These are phyloP conservation scores for Lordiphosa stackelbergi DNA, from an alignment of 1,140 invertebrate genomes.

Conservation along the genomic window DNA sequence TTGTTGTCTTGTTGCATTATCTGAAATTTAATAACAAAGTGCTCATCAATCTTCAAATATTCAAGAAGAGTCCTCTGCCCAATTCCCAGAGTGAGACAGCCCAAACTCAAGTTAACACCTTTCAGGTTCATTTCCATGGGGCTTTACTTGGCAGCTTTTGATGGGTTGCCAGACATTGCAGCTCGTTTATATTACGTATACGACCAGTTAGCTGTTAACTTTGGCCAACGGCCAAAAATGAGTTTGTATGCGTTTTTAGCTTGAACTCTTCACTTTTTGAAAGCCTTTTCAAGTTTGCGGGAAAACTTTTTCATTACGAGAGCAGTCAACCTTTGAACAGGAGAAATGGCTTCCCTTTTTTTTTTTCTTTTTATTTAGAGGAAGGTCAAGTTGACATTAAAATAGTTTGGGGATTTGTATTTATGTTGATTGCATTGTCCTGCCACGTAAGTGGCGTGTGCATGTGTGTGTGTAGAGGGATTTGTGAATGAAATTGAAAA, in stretches of 20 bases:
- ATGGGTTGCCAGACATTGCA: conserved; percentile 15
- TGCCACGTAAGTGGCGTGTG: conserved; percentile 48
- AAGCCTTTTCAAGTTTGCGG: conserved; percentile 27
- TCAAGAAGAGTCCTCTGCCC: not conserved
- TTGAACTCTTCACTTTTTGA: conserved; percentile 38
- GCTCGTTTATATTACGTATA: conserved; percentile 48
- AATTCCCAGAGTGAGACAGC: conserved; percentile 16
- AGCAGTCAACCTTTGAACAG: conserved; percentile 15
- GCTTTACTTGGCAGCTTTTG: conserved; percentile 4
- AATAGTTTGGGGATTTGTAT: conserved; percentile 75
- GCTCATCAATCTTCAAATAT: too few relatives aligned
- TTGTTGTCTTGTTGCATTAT: too few relatives aligned
- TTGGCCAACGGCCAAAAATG: conserved; percentile 54
- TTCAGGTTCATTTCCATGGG: conserved; percentile 12
- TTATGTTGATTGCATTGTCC: conserved; percentile 74
- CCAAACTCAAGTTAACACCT: conserved; percentile 17
- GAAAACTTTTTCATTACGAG: conserved; percentile 62
- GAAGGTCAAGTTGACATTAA: conserved; percentile 62
- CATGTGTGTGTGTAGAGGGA: conserved; percentile 23
- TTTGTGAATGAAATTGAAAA: conserved; percentile 66
- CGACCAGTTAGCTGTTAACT: conserved; percentile 40
- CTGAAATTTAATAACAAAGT: too few relatives aligned
- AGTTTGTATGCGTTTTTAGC: conserved; percentile 64
- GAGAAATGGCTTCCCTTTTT: not conserved
- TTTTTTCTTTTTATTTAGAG: conserved; percentile 16